Percentiles rank a stretch among this genome's conserved stretches.
These are phyloP conservation scores for Autographa gamma DNA, from an alignment of 2,888 invertebrate species.

Conservation along the genomic window DNA sequence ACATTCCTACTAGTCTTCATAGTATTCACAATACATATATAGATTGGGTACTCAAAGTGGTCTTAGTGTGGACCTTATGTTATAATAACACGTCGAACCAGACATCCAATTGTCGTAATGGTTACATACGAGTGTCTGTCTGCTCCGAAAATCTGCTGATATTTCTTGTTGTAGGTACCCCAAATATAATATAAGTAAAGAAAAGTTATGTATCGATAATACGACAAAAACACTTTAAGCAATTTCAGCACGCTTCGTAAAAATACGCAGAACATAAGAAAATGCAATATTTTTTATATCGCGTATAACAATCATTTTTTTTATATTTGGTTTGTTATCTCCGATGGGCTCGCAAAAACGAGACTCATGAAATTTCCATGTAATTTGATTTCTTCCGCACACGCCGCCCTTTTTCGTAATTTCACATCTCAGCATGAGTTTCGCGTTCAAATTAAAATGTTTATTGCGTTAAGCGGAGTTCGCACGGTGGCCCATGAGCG, in stretches of 20 bases:
- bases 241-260: neutral
- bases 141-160: neutral
- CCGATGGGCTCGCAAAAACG: slow-evolving; percentile 52
- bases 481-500: slow-evolving; percentile 82
- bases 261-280: neutral
- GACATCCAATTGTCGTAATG: neutral
- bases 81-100: neutral
- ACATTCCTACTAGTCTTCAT: no score
- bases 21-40: no score
- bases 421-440: slow-evolving; percentile 87
- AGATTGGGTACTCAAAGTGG: no score
- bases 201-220: neutral
- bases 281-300: slow-evolving; percentile 13
- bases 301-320: slow-evolving; percentile 18
- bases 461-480: slow-evolving; percentile 87
- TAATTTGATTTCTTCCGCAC: slow-evolving; percentile 82
- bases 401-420: slow-evolving; percentile 83
- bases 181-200: no score
- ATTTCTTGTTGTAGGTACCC: no score
- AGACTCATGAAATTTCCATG: slow-evolving; percentile 75
- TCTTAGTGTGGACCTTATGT: neutral
- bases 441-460: slow-evolving; percentile 88
- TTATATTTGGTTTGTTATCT: slow-evolving; percentile 43
- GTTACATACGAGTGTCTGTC: neutral
- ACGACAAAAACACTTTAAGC: neutral